Percentiles rank a stretch among this genome's conserved stretches.
Evolutionary conservation across 2,113 vertebrate genomes (phyloP).

Genomic region (Tragelaphus buxtoni): DNA sequence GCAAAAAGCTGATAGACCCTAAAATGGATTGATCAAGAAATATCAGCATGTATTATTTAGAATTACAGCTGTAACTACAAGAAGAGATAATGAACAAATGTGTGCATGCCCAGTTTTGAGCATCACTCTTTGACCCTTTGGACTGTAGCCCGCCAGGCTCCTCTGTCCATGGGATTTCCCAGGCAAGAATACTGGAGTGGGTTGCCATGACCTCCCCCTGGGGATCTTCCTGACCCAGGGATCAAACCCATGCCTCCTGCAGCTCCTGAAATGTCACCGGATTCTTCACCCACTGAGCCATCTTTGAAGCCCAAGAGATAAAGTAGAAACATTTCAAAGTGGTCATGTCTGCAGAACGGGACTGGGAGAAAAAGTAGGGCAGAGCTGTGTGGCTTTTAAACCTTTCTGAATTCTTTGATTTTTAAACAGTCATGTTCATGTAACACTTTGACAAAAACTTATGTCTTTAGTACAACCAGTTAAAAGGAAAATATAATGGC

Average conservation of each 20-base stretch:
- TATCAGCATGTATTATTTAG: not conserved
- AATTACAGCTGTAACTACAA: not conserved
- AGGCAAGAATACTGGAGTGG: not conserved
- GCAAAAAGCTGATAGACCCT: not conserved
- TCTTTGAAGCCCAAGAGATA: not conserved
- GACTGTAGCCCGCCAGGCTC: not conserved
- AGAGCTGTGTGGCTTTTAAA: not conserved
- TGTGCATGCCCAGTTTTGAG: fast-evolving
- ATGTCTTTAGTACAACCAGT: not conserved
- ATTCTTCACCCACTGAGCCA: not conserved
- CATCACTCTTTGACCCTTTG: not conserved
- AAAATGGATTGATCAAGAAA: not conserved
- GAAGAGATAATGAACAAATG: not conserved
- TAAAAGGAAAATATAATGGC: not conserved
- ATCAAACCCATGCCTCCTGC: not conserved
- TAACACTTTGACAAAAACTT: not conserved
- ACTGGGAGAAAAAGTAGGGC: not conserved
- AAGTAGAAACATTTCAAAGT: not conserved
- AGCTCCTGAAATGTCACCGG: not conserved
- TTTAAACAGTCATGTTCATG: not conserved
- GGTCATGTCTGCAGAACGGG: not conserved
- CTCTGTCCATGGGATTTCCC: not conserved
- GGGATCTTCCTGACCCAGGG: not conserved
- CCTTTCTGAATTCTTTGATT: not conserved
- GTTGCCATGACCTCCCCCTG: not conserved